Evolutionary conservation across 2,113 vertebrate genomes (phyloP).

Genomic region (Gavia stellata): DNA sequence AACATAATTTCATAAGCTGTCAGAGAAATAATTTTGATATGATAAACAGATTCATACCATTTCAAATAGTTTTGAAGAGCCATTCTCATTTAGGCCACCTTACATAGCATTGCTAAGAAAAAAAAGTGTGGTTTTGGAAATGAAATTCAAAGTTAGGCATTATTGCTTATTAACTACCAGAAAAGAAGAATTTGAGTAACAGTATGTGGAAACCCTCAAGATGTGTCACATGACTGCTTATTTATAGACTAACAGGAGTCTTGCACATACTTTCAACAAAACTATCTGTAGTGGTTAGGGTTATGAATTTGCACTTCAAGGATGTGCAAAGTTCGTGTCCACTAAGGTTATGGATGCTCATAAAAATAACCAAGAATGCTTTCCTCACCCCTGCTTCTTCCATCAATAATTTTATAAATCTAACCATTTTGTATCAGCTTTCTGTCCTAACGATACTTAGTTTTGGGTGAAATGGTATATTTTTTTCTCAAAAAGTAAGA

Average conservation of each 20-base stretch:
- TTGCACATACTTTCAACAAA: not conserved
- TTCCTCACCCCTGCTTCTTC: not conserved
- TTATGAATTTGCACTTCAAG: not conserved
- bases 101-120: not conserved
- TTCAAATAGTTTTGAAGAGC: not conserved
- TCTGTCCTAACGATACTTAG: not conserved
- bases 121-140: not conserved
- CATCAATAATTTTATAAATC: not conserved
- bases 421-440: not conserved
- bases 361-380: not conserved
- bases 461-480: not conserved
- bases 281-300: not conserved
- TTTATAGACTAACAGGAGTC: not conserved
- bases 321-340: not conserved
- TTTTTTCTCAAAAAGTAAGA: not conserved
- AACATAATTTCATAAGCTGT: not conserved
- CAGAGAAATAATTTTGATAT: not conserved
- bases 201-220: not conserved
- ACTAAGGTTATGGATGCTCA: not conserved
- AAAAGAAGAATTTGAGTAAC: not conserved
- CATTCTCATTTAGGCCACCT: not conserved
- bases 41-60: not conserved
- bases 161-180: not conserved
- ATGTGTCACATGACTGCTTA: not conserved
- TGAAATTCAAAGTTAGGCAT: not conserved